Base-by-base conservation (phyloP, 1,140 invertebrate genomes). In the Drosophila miranda region DNA sequence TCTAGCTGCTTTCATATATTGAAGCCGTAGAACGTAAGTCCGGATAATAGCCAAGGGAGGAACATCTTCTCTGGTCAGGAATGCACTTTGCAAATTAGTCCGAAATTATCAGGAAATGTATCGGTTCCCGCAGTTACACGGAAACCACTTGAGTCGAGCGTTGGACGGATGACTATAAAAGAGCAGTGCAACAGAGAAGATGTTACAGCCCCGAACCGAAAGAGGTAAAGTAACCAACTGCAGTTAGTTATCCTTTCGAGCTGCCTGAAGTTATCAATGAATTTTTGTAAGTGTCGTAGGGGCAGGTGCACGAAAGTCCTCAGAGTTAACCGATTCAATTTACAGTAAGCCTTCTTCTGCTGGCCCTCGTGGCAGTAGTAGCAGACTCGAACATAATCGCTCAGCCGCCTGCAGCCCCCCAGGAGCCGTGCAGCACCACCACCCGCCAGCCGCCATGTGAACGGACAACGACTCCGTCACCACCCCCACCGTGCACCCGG, bases 161-260 rank as follows among this genome's bases (percentile, higher is more conserved):
- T 13, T 38, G 34, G 11, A 38, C 34, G 34, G 3, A 13, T 38
- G 11, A 38, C 48, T 86, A 83, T 83, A 83, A 84, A 84, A 84
- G 60, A 28, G 3, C 13, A 21, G 19, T 49, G 42, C 43, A 56
- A 6, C 26, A 46, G 14, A 62, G n/a, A 16, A 68, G 16, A 41
- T 21, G 26, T 38, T 58, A 56, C 50, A 68, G 78, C 48, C 28
- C 50, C 28, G 26, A 67, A 68, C 41, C 46, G 67, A 59, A 68
- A 79, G 75, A 46, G 59, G 46, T 67, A 71, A 83, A 78, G 63
- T 83, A 54, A 46, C 58, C 30, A 34, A 57, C 14, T 44, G 43
- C 51, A 60, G 78, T 57, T 81, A 82, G 56, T 82, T 73, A 79
- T 72, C 44, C 71, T 72, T 76, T 76, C 45, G 42, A 61, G 30